Evolutionary conservation across 1,140 invertebrate species (phyloP).

Genomic region (Arctopsyche grandis): DNA sequence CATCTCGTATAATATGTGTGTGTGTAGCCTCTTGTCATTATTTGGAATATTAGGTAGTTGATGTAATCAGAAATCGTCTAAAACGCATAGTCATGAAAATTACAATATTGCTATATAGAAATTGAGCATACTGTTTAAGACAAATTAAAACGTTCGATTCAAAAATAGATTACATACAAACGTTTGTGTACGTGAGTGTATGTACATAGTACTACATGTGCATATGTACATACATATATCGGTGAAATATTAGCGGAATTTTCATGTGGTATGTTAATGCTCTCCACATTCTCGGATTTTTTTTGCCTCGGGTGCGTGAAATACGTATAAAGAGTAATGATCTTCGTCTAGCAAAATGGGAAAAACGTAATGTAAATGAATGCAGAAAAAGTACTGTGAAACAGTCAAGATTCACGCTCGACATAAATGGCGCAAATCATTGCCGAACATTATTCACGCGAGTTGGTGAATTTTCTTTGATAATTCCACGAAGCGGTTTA

Average conservation of each 20-base stretch:
- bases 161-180: no score
- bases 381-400: not conserved
- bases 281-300: constrained; percentile 6
- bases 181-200: no score
- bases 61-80: no score
- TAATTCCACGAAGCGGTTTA: not conserved
- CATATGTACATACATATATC: no score
- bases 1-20: no score
- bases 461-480: not conserved
- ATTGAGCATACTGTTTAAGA: no score
- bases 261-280: constrained; percentile 7
- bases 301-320: not conserved
- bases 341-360: not conserved
- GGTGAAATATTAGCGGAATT: not conserved
- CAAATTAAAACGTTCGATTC: no score
- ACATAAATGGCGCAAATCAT: constrained; percentile 21
- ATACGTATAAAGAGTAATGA: not conserved
- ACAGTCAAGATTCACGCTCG: not conserved
- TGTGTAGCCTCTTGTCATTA: no score
- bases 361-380: not conserved
- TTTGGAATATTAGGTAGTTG: no score
- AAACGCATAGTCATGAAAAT: no score
- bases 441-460: not conserved
- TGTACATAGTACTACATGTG: no score
- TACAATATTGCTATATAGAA: no score